phyloP scores from a whole-genome alignment of 2,888 invertebrate species.

The Orchestes rusci region DNA sequence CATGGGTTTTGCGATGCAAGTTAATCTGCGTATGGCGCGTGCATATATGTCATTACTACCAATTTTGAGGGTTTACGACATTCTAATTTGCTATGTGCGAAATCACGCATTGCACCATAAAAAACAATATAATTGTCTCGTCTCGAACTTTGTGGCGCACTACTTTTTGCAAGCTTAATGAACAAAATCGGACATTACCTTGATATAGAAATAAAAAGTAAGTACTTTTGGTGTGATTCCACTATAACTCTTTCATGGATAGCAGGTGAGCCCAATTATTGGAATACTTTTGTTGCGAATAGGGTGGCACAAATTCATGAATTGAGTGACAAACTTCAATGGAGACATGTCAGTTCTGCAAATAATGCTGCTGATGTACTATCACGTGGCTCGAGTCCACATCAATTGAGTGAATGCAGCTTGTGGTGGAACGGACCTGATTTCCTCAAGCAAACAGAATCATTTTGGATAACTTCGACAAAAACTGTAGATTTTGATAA shows the following conservation, averaged over 20 bases:
- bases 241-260: constrained; percentile 17
- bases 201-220: background rate
- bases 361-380: constrained; percentile 21
- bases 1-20: constrained; percentile 23
- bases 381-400: constrained; percentile 2
- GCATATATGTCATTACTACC: constrained; percentile 14
- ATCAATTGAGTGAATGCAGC: constrained; percentile 1
- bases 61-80: background rate
- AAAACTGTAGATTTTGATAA: background rate
- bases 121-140: constrained; percentile 8
- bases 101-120: constrained; percentile 15
- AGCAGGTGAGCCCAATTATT: constrained; percentile 6
- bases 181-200: background rate
- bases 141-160: background rate
- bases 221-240: background rate
- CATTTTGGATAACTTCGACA: background rate
- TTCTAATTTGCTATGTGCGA: constrained; percentile 14
- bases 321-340: constrained; percentile 5
- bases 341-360: constrained; percentile 15
- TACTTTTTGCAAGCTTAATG: background rate
- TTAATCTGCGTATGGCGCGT: constrained; percentile 18
- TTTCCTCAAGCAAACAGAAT: background rate
- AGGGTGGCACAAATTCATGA: constrained; percentile 17
- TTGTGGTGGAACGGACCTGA: constrained; percentile 4
- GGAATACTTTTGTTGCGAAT: constrained; percentile 19